These are phyloP conservation scores for Turnix velox DNA, from an alignment of 2,113 vertebrate species.

Conservation along the genomic window DNA sequence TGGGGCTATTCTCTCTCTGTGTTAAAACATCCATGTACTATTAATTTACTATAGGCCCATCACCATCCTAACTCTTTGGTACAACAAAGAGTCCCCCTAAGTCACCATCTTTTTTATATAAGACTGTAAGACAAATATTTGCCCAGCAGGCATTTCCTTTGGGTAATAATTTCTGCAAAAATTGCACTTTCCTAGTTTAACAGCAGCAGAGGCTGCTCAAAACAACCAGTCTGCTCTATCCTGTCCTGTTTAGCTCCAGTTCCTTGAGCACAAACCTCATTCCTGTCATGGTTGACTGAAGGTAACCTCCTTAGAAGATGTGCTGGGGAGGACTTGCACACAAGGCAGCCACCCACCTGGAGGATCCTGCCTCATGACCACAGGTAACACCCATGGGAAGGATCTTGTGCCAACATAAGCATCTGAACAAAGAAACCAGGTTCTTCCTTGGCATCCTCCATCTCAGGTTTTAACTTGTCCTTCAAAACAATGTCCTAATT, in stretches of 20 bases:
- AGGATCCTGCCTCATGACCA: neutral
- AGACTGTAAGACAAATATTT: neutral
- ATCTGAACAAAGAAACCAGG: neutral
- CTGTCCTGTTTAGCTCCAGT: neutral
- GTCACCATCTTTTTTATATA: neutral
- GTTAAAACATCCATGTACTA: neutral
- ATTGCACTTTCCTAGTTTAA: neutral
- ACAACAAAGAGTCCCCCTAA: neutral
- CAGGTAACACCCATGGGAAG: neutral
- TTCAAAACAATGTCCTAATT: neutral
- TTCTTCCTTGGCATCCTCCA: neutral
- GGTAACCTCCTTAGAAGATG: neutral
- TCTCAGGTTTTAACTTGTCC: neutral
- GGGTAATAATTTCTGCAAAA: accelerated
- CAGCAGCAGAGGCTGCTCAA: neutral
- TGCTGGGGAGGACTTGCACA: neutral
- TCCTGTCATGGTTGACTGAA: neutral
- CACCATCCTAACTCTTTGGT: neutral
- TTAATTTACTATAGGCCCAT: neutral
- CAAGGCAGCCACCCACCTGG: neutral
- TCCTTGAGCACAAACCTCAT: neutral
- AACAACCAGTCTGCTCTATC: neutral
- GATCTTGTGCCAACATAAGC: neutral
- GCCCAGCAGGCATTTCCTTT: accelerated
- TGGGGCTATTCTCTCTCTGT: neutral